These are phyloP conservation scores for Eupsilia transversa DNA, from an alignment of 2,888 invertebrate genomes.

Conservation along the genomic window DNA sequence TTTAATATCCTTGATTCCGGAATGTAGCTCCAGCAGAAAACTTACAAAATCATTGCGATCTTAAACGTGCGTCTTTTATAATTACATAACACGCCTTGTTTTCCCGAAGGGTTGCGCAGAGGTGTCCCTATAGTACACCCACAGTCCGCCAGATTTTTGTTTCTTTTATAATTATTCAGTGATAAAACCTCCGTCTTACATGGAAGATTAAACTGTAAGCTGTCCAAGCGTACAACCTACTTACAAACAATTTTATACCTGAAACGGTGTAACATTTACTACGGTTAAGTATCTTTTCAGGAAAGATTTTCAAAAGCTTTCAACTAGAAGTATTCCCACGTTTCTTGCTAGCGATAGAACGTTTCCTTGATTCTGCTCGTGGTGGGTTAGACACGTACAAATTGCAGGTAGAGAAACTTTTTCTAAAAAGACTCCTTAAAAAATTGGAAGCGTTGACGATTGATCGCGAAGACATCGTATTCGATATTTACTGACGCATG, in stretches of 20 bases:
- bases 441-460: slow-evolving; percentile 64
- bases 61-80: neutral
- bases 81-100: too few relatives aligned
- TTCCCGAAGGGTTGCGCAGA: too few relatives aligned
- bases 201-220: neutral
- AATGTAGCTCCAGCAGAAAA: neutral
- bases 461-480: slow-evolving; percentile 48
- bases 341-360: slow-evolving; percentile 45
- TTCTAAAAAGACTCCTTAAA: slow-evolving; percentile 61
- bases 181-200: neutral
- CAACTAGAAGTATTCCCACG: slow-evolving; percentile 53
- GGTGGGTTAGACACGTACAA: slow-evolving; percentile 61
- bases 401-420: slow-evolving; percentile 59
- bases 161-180: neutral
- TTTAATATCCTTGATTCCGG: neutral
- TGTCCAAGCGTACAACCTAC: neutral
- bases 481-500: slow-evolving; percentile 38
- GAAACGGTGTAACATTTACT: slow-evolving; percentile 2
- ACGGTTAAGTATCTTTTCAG: slow-evolving; percentile 18
- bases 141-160: too few relatives aligned
- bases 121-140: too few relatives aligned
- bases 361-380: slow-evolving; percentile 56
- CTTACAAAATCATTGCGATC: neutral
- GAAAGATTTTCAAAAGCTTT: slow-evolving; percentile 48
- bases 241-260: slow-evolving; percentile 18